Evolutionary conservation across 1,140 invertebrate species (phyloP), one percentile per base, ranked within the genome.

Genomic region (Calephelis virginiensis): DNA sequence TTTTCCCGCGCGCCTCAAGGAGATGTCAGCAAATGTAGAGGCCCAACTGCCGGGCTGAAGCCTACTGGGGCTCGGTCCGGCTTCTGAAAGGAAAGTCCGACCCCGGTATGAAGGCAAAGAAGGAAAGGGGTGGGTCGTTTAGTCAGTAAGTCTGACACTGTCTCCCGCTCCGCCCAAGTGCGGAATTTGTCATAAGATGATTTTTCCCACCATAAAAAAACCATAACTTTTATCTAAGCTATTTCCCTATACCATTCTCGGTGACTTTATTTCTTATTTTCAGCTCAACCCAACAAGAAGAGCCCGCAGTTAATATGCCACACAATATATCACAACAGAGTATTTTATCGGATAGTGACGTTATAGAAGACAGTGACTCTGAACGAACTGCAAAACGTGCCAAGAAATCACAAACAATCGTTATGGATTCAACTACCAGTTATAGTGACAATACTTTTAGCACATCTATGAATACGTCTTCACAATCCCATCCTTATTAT

Each of bases 221-320:
- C 17, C 28, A 28, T 28, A 28, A 28, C 47, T 48, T 48, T 48
- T 48, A 48, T 48, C 47, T 48, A 48, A 48, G 47, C 47, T 48
- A 48, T 48, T 48, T 48, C 4, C 47, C 47, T 48, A 48, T 48
- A 48, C 47, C 47, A 48, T 48, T 48, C 11, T 48, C 47, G 9
- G 47, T 48, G 47, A 48, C 47, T 48, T 48, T 48, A 48, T n/a
- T 48, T 48, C 47, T 48, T 48, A 48, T 48, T 48, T 48, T 48
- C 47, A 48, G 47, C 10, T 48, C 47, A n/a, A 48, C 47, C 47
- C 47, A 48, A 48, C 47, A 48, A 48, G 11, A 11, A 48, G 47
- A 48, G 47, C 47, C 47, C 47, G 47, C 47, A 48, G 47, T 48
- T 48, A 48, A 48, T 48, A 48, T 48, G 10, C 10, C 47, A 48